phyloP scores from a whole-genome alignment of 2,888 invertebrate genomes.

The Chrysolina haemoptera region DNA sequence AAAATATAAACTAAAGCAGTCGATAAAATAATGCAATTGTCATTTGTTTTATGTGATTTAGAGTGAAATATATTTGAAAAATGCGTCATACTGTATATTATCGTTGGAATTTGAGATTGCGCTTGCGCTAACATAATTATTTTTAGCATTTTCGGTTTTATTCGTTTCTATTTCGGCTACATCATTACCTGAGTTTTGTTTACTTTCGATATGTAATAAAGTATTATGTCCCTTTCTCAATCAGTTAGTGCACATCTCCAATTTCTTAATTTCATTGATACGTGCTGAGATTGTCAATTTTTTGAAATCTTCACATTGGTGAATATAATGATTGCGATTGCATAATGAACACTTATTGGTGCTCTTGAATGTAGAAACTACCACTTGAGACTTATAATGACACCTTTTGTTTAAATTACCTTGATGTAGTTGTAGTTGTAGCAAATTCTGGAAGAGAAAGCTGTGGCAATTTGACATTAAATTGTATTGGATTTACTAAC shows the following conservation, averaged over 20 bases:
- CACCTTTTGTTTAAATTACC: neutral
- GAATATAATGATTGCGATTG: neutral
- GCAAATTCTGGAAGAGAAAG: slow-evolving; percentile 28
- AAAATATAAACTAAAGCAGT: slow-evolving; percentile 25
- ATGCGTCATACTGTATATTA: neutral
- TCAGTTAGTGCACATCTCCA: slow-evolving; percentile 25
- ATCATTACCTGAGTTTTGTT: neutral
- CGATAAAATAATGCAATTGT: too few species aligned
- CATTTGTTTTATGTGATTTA: neutral
- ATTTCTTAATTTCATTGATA: slow-evolving; percentile 2
- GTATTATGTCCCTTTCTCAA: slow-evolving; percentile 21
- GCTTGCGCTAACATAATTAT: too few species aligned
- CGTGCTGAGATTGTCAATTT: slow-evolving; percentile 1
- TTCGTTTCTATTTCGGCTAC: neutral
- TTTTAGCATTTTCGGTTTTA: neutral
- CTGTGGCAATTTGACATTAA: slow-evolving; percentile 29
- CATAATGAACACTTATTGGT: neutral
- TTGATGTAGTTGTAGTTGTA: slow-evolving; percentile 1
- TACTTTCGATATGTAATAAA: slow-evolving; percentile 16
- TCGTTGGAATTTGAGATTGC: too few species aligned
- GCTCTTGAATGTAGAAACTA: neutral
- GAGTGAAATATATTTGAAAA: neutral
- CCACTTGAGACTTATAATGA: neutral
- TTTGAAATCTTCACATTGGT: neutral
- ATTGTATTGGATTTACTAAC: neutral